Evolutionary conservation across 1,140 invertebrate genomes (phyloP).

Genomic region (Melipona quadrifasciata): DNA sequence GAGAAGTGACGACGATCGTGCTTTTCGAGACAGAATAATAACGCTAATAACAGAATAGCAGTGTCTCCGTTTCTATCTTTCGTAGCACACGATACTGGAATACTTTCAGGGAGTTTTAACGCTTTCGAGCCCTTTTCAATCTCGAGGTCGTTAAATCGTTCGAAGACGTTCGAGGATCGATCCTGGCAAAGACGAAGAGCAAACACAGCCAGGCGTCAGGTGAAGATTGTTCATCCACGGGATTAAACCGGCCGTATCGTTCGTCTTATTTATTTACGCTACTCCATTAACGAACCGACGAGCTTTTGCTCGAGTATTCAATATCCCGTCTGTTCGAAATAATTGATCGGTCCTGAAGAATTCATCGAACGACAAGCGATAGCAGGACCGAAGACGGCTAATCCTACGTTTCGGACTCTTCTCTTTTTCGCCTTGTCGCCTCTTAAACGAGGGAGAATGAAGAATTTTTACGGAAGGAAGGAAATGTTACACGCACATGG

Average conservation of each 20-base stretch:
- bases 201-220: conserved; percentile 2
- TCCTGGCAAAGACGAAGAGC: background rate
- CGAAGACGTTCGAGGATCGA: background rate
- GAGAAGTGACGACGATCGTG: too few relatives aligned
- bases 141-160: conserved; percentile 11
- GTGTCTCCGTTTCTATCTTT: background rate
- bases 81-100: background rate
- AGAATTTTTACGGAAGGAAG: background rate
- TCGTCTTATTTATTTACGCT: conserved; percentile 27
- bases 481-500: background rate
- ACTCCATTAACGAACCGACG: background rate
- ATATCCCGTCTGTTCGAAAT: background rate
- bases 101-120: conserved; percentile 8
- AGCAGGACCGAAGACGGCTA: background rate
- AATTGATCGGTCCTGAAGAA: background rate
- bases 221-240: conserved; percentile 8
- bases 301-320: background rate
- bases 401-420: background rate
- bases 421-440: background rate
- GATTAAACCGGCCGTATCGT: background rate
- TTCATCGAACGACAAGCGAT: background rate
- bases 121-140: background rate
- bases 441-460: background rate
- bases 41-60: too few relatives aligned
- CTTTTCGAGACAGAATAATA: too few relatives aligned